These are phyloP conservation scores for Nomia melanderi DNA, from an alignment of 1,140 invertebrate species.

Conservation along the genomic window DNA sequence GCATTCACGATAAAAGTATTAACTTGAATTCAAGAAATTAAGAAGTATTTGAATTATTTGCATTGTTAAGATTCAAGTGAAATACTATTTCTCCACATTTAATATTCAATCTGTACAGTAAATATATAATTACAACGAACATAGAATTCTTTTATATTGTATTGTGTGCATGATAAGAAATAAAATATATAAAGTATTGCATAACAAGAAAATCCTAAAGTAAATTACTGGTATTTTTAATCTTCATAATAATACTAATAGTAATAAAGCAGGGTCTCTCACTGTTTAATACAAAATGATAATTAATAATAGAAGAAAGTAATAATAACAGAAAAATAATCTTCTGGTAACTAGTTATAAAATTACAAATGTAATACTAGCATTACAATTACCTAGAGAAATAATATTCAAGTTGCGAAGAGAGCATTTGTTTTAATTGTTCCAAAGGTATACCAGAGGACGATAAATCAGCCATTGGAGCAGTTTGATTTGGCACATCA, in stretches of 20 bases:
- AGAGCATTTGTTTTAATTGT: conserved; percentile 89
- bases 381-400: conserved; percentile 87
- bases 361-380: neutral
- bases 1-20: too few species aligned
- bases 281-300: neutral
- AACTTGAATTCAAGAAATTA: too few species aligned
- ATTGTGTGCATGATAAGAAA: neutral
- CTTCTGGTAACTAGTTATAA: neutral
- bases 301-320: neutral
- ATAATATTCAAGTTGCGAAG: conserved; percentile 93
- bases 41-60: too few species aligned
- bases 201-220: neutral
- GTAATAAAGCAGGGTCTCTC: neutral
- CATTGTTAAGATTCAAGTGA: too few species aligned
- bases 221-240: neutral
- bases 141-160: too few species aligned
- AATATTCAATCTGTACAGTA: neutral
- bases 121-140: neutral
- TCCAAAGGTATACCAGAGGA: conserved; percentile 83
- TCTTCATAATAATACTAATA: neutral
- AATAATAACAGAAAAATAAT: neutral
- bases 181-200: neutral
- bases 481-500: conserved; percentile 71
- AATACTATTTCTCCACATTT: too few species aligned
- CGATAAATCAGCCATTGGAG: conserved; percentile 75